Percentiles rank a stretch among this genome's conserved stretches.
Evolutionary conservation across 2,888 invertebrate species (phyloP).

Genomic region (Metallyticus violacea): DNA sequence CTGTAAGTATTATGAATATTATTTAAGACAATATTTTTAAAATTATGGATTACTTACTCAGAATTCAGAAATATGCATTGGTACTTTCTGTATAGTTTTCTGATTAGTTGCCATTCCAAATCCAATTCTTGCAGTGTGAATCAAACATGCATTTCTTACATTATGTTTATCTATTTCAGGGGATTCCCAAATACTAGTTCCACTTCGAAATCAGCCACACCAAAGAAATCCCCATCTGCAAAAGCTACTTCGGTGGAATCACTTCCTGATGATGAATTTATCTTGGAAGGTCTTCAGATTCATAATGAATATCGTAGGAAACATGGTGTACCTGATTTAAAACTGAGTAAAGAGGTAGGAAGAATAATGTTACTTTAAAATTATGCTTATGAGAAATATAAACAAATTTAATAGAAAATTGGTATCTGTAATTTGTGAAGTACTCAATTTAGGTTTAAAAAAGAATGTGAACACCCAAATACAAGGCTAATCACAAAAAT

Average conservation of each 20-base stretch:
- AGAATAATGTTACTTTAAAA: neutral
- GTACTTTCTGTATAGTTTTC: no score
- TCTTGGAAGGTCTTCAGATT: constrained; percentile 52
- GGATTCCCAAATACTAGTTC: constrained; percentile 7
- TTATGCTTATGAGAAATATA: no score
- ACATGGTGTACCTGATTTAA: constrained; percentile 56
- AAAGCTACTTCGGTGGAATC: neutral
- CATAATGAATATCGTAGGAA: constrained; percentile 61
- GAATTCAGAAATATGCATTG: no score
- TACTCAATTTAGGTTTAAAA: no score
- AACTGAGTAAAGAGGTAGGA: constrained; percentile 50
- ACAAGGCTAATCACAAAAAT: no score
- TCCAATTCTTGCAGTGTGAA: neutral
- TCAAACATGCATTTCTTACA: neutral
- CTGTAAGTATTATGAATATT: no score
- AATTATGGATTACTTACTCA: no score
- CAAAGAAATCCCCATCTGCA: constrained; percentile 31
- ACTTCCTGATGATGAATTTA: constrained; percentile 41
- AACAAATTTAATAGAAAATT: no score
- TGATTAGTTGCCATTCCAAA: no score
- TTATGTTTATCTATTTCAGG: neutral
- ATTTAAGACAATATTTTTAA: no score
- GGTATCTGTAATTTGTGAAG: no score
- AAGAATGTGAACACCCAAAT: no score
- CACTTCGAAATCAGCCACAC: neutral